Evolutionary conservation across 2,888 invertebrate species (phyloP), one percentile per base, ranked within the genome.

Genomic region (Stenoptilia bipunctidactyla): DNA sequence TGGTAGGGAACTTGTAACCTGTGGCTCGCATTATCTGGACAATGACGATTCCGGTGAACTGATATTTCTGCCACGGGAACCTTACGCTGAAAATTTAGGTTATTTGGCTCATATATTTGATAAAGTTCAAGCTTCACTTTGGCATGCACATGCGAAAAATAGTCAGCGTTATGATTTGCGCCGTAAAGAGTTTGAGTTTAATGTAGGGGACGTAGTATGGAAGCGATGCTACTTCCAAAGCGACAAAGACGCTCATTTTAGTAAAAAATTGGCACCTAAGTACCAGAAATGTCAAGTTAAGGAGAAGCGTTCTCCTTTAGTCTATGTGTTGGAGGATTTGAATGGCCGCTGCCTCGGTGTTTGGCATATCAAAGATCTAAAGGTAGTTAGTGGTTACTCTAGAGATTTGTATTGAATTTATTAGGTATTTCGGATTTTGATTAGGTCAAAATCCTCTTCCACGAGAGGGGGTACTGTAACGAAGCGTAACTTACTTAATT

Each of bases 261-360:
- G 15, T 6, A 53, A 50, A 36, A 53, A 53, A 38, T 15, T 51
- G 13, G 51, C 51, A 0, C 51, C 51, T 36, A n/a, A n/a, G n/a
- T n/a, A n/a, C 40, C 33, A 46, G 2, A 50, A 50, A 39, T 45
- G 34, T 13, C 34, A 14, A 6, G 14, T 34, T 5, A 13, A 12
- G 4, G 14, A 2, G 13, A 34, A 34, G 34, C 34, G 34, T 34
- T 34, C 34, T 3, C 34, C 34, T 13, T 14, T 34, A 14, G 34
- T 34, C 9, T 34, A 34, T 14, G 34, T 34, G 3, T 34, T 34
- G 14, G 34, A 34, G 13, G 34, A 34, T 13, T 4, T 13, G 2
- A 14, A 6, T 2, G 34, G 34, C 13, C 2, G 14, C 13, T 3
- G 13, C 4, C 8, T 34, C 4, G 34, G 34, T 13, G 34, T 34